Percentiles rank a stretch among this genome's conserved stretches.
These are phyloP conservation scores for Eupithecia pulchellata DNA, from an alignment of 2,888 invertebrate genomes.

Conservation along the genomic window DNA sequence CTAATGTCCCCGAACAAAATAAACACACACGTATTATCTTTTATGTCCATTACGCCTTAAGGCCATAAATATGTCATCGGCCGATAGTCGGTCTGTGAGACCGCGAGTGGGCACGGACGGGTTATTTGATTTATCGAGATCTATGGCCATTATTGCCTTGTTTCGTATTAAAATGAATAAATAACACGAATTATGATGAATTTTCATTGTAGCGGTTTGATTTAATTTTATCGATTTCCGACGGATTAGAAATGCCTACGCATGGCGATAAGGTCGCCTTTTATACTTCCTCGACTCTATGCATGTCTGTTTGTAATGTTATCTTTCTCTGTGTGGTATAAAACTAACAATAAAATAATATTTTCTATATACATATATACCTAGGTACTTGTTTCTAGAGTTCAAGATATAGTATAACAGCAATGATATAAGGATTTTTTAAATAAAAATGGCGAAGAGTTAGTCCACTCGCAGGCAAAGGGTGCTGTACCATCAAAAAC, in stretches of 20 bases:
- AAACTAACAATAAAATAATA: too few species aligned
- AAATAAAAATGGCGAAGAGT: too few species aligned
- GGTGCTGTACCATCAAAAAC: too few species aligned
- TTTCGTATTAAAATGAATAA: constrained; percentile 14
- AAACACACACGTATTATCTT: constrained; percentile 32
- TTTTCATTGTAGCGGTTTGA: not conserved
- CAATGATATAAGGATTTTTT: too few species aligned
- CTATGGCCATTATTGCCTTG: constrained; percentile 10
- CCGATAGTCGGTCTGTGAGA: constrained; percentile 38
- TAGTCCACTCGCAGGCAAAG: too few species aligned
- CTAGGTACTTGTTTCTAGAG: too few species aligned
- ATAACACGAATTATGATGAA: constrained; percentile 14
- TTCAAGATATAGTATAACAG: too few species aligned
- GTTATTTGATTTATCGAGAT: constrained; percentile 13
- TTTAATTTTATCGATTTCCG: constrained; percentile 2
- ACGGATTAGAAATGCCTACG: not conserved
- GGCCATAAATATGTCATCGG: constrained; percentile 71
- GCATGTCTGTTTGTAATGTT: too few species aligned
- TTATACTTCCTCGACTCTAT: too few species aligned
- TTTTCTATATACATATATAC: too few species aligned
- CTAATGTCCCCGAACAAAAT: constrained; percentile 27
- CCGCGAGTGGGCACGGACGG: constrained; percentile 12
- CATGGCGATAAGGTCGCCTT: too few species aligned
- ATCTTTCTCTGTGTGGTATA: too few species aligned
- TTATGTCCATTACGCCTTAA: constrained; percentile 39